Base-by-base conservation (phyloP, 2,888 invertebrate species). In the Cotesia congregata region DNA sequence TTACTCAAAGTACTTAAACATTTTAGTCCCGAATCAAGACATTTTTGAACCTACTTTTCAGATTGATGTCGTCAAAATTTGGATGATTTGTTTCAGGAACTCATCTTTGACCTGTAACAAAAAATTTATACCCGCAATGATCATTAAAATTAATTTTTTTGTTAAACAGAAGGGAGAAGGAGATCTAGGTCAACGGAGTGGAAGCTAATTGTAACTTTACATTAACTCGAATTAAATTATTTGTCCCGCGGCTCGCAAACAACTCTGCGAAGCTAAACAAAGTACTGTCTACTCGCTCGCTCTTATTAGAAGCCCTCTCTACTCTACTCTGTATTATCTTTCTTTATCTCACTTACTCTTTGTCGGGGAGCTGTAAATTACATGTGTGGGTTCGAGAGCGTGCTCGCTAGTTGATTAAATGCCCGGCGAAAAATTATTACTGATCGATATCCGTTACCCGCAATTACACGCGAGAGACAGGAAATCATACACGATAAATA, bases 341-440 rank as follows among this genome's bases (percentile, higher is more conserved):
- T 72, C 50, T 67, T 15, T 20, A 64, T 50, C 40, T 64, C n/a
- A 15, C 15, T 62, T 61, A 7, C 38, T 39, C 60, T 65, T 39
- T 64, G 68, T 41, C 50, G 12, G 30, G 30, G 30, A 30, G 30
- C 59, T 73, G 70, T 79, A 77, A 81, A 79, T 80, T 80, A 79
- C 78, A 78, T 77, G 76, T 75, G 74, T 50, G 76, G 76, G 74
- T 50, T 12, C 50, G 50, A 65, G 74, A 69, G 71, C 78, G 74
- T 74, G 72, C 72, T 75, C 79, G 62, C 77, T 67, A 80, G 79
- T 85, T 83, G 83, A 85, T 83, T 85, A 84, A 85, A 84, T 81
- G 82, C 82, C 82, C 82, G 79, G 68, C 75, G 50, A 81, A 83
- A 84, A 83, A 85, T 84, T 82, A 85, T 83, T 82, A 83, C 83